Percentiles rank a stretch among this genome's conserved stretches.
Conservation (phyloP, 2,797 vertebrate genomes). For the Zenarchopterus dispar region DNA sequence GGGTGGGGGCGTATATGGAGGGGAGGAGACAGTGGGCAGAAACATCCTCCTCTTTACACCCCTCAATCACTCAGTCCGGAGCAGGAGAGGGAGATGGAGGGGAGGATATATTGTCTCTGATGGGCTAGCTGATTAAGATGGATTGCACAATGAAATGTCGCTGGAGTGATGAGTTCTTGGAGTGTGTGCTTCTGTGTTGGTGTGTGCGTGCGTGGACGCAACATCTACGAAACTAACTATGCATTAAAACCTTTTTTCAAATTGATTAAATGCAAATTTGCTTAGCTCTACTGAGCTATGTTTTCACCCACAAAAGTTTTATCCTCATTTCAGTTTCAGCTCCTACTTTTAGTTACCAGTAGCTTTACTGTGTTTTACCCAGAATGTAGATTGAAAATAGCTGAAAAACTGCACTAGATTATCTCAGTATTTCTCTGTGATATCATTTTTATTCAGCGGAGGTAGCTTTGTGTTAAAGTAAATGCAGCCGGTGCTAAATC, state of each 20-base stretch:
- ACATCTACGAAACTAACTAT: conserved; percentile 66
- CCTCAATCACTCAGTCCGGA: conserved; percentile 82
- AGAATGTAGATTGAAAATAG: conserved; percentile 40
- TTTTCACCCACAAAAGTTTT: conserved; percentile 63
- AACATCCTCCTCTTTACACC: conserved; percentile 86
- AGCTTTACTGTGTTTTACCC: conserved; percentile 46
- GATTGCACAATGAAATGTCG: conserved; percentile 81
- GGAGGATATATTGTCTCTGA: conserved; percentile 84
- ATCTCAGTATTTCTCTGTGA: conserved; percentile 29
- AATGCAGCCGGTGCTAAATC: conserved; percentile 60
- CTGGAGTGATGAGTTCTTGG: conserved; percentile 73
- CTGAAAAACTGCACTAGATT: conserved; percentile 32
- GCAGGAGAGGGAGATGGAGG: conserved; percentile 75
- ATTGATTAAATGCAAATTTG: conserved; percentile 81
- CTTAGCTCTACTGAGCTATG: conserved; percentile 61
- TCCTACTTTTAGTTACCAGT: conserved; percentile 15
- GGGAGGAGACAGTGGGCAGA: conserved; percentile 68
- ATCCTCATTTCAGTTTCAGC: conserved; percentile 56
- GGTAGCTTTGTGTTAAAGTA: conserved; percentile 23
- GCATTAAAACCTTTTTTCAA: conserved; percentile 77
- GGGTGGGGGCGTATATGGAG: conserved; percentile 18
- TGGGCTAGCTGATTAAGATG: conserved; percentile 85
- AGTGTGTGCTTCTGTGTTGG: conserved; percentile 35
- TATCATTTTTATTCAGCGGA: conserved; percentile 14
- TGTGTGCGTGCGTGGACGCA: conserved; percentile 23